Percentiles rank a stretch among this genome's conserved stretches.
Conservation (phyloP, 2,888 invertebrate genomes). For the Harpalus rubripes region DNA sequence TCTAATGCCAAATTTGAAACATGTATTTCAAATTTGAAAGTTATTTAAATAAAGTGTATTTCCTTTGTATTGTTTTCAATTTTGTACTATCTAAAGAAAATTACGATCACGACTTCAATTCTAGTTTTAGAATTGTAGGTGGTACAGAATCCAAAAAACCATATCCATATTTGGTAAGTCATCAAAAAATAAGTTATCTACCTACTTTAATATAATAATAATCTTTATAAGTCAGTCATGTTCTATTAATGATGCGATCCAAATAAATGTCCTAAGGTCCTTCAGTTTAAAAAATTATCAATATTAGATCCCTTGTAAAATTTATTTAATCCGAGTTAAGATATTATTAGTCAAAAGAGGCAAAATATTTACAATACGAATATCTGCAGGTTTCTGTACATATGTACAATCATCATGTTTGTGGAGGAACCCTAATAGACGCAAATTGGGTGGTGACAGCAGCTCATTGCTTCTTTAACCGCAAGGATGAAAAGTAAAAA, state of each 20-base stretch:
- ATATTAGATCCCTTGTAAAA: neutral
- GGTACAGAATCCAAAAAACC: neutral
- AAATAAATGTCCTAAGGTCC: no score
- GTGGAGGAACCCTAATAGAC: slow-evolving; percentile 29
- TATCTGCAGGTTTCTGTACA: slow-evolving; percentile 21
- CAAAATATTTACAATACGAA: neutral
- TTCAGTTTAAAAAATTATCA: neutral
- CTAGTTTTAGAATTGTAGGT: neutral
- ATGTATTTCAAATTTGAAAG: neutral
- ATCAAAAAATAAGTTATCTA: neutral
- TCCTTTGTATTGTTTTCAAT: neutral
- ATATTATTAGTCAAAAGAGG: neutral
- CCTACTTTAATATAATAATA: neutral
- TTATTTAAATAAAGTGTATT: neutral
- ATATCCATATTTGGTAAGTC: neutral
- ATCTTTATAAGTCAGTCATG: no score
- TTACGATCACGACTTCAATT: neutral
- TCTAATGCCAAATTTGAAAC: neutral
- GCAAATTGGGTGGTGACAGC: slow-evolving; percentile 25
- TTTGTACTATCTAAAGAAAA: neutral
- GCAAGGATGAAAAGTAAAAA: neutral
- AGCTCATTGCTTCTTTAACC: slow-evolving; percentile 14
- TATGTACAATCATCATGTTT: neutral
- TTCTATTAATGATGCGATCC: no score
- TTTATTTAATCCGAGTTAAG: neutral